Percentiles rank a stretch among this genome's conserved stretches.
phyloP scores from a whole-genome alignment of 2,888 invertebrate genomes.

The Drosophila histrio region DNA sequence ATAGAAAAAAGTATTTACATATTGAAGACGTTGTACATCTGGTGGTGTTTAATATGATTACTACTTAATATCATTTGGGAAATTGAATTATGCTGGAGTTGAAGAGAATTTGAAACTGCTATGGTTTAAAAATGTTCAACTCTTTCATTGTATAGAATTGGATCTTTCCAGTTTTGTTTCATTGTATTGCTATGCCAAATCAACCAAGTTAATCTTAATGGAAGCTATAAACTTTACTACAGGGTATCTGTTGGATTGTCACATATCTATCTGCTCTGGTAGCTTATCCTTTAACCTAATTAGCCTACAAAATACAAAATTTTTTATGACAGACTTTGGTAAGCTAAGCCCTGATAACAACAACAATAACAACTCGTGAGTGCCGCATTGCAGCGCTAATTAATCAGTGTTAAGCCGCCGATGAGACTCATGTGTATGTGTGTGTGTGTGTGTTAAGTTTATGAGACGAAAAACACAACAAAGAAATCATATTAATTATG shows the following conservation, averaged over 20 bases:
- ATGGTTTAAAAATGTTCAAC: too few species aligned
- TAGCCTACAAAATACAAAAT: background rate
- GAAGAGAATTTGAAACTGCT: too few species aligned
- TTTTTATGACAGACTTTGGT: conserved; percentile 3
- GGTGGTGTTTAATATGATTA: too few species aligned
- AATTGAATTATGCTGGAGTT: too few species aligned
- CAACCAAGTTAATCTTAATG: too few species aligned
- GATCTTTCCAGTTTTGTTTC: too few species aligned
- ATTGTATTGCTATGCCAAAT: too few species aligned
- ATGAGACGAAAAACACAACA: conserved; percentile 8
- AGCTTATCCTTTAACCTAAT: background rate
- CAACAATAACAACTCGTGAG: background rate
- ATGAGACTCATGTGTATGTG: background rate
- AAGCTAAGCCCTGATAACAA: conserved; percentile 6
- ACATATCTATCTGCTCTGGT: background rate
- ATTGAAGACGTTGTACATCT: too few species aligned
- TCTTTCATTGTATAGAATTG: too few species aligned
- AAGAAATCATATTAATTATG: conserved; percentile 67
- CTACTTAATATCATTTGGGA: too few species aligned
- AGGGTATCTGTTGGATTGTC: background rate
- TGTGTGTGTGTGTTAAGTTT: conserved; percentile 18
- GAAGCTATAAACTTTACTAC: too few species aligned
- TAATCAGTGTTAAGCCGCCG: conserved; percentile 44
- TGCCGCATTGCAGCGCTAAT: conserved; percentile 34
- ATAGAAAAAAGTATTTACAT: too few species aligned